Evolutionary conservation across 2,888 invertebrate genomes (phyloP), one percentile per base, ranked within the genome.

Genomic region (Cantharis nigra): DNA sequence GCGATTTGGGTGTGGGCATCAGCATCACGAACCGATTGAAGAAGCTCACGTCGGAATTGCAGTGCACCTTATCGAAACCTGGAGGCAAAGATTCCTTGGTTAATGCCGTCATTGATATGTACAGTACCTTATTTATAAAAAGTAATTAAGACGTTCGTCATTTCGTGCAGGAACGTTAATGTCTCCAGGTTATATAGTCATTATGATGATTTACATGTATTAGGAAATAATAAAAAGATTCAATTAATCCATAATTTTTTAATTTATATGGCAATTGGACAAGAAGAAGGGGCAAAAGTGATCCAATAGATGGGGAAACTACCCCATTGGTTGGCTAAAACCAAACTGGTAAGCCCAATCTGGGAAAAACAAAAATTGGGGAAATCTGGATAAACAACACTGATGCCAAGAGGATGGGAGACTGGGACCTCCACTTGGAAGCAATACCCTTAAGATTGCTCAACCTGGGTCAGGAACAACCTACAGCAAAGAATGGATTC

Each of bases 71-170:
- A 7, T n/a, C 72, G 7, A 28, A 33, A 26, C 72, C 69, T 5
- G 72, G 33, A 9, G 76, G 72, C 63, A 76, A 18, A 0, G 76
- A 76, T 13, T 63, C 18, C 1, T 16, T 76, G 14, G 10, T 76
- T 7, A 69, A 63, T 18, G 11, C 63, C 13, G 63, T 76, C 13
- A 75, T 26, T 62, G 14, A 23, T 18, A 67, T 75, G 71, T 75
- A 75, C 20, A 62, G 62, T 62, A 71, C 71, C n/a, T 23, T 71
- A n/a, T 71, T 71, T 28, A 65, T 23, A 0, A 49, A 49, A n/a
- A 49, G n/a, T 49, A 49, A 49, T 49, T 49, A 49, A 10, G 13
- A 13, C 13, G 33, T 33, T 3, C 13, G 13, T 33, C 33, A 4
- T 33, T 33, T 33, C 13, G 13, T 33, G 0, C 13, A 33, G 13